Percentiles rank a stretch among this genome's conserved stretches.
Conservation (phyloP, 2,888 invertebrate species). For the Hybos culiciformis region DNA sequence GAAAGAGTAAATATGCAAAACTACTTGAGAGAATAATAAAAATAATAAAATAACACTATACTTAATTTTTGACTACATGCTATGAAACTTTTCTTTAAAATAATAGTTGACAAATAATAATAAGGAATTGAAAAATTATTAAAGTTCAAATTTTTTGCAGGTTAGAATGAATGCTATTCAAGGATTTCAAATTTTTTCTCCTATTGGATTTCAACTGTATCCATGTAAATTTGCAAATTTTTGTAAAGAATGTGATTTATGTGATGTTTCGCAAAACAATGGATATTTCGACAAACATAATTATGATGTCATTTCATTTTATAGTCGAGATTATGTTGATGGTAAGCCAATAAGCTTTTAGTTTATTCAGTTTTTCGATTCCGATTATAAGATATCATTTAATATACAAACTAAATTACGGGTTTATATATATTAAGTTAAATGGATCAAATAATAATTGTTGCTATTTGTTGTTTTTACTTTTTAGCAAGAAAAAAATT, state of each 20-base stretch:
- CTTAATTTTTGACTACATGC: too few species aligned
- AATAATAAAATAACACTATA: too few species aligned
- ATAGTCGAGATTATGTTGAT: slow-evolving; percentile 64
- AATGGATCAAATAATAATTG: not conserved
- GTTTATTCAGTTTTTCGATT: not conserved
- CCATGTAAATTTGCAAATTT: slow-evolving; percentile 49
- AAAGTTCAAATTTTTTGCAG: slow-evolving; percentile 36
- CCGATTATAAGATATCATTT: too few species aligned
- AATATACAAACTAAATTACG: not conserved
- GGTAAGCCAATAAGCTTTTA: slow-evolving; percentile 39
- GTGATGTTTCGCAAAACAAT: slow-evolving; percentile 55
- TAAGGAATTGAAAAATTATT: not conserved
- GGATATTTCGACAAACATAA: slow-evolving; percentile 69
- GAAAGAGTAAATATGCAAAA: too few species aligned
- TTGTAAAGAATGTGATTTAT: slow-evolving; percentile 39
- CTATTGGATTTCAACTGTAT: slow-evolving; percentile 83
- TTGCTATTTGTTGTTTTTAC: slow-evolving; percentile 12
- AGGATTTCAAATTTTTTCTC: slow-evolving; percentile 78
- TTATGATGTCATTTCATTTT: slow-evolving; percentile 63
- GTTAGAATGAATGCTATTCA: slow-evolving; percentile 90
- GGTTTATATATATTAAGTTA: not conserved
- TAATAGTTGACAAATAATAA: too few species aligned
- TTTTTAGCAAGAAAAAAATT: slow-evolving; percentile 48
- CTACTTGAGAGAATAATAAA: too few species aligned
- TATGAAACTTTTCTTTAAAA: too few species aligned